phyloP scores from a whole-genome alignment of 2,113 vertebrate genomes.

The Dicentrarchus labrax region DNA sequence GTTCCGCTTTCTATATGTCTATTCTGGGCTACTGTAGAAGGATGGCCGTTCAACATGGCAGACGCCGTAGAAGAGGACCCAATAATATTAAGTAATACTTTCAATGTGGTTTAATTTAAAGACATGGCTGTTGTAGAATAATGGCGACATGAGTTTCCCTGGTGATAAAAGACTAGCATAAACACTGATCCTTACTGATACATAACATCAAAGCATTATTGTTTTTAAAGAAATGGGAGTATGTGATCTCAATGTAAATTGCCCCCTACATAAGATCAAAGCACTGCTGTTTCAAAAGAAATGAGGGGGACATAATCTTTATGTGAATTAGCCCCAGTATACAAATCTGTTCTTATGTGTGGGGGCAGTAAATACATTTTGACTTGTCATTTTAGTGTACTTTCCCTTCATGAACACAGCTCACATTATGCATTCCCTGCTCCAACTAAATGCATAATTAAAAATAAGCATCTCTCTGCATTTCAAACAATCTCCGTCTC shows the following conservation, averaged over 20 bases:
- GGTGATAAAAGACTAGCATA: constrained; percentile 10
- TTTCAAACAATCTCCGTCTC: constrained; percentile 45
- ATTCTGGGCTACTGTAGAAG: too few relatives aligned
- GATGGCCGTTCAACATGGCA: too few relatives aligned
- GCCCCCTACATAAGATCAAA: constrained; percentile 34
- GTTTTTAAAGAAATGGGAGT: constrained; percentile 28
- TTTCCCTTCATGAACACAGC: constrained; percentile 46
- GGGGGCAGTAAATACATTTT: constrained; percentile 59
- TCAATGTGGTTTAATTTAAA: not conserved
- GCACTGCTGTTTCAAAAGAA: constrained; percentile 39
- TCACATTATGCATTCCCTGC: constrained; percentile 57
- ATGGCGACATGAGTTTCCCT: not conserved
- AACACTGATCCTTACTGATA: constrained; percentile 21
- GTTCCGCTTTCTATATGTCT: too few relatives aligned
- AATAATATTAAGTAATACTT: constrained; percentile 13
- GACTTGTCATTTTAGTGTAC: constrained; percentile 52
- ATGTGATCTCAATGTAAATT: constrained; percentile 54
- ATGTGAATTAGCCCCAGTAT: constrained; percentile 55
- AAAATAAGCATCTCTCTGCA: constrained; percentile 65
- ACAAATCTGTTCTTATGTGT: constrained; percentile 41
- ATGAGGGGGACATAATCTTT: constrained; percentile 28
- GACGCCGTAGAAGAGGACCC: too few relatives aligned
- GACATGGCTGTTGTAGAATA: not conserved
- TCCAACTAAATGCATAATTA: constrained; percentile 72
- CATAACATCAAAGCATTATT: constrained; percentile 50